phyloP scores from a whole-genome alignment of 2,797 vertebrate species.

The Vespertilio murinus region DNA sequence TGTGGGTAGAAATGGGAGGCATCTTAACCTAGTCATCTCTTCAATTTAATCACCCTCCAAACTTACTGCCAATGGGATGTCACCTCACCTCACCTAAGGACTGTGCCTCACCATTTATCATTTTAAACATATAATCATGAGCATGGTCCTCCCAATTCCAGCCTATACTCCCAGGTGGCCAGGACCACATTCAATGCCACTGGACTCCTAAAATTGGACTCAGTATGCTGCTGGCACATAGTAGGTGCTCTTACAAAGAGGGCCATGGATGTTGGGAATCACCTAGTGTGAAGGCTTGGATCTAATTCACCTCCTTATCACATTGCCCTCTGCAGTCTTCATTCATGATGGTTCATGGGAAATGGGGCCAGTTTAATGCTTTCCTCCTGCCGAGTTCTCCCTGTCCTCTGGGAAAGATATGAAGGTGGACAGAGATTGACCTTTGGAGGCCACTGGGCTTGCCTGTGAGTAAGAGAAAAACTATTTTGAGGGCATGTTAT shows the following conservation, averaged over 20 bases:
- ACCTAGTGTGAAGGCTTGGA: neutral
- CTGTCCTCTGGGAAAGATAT: no score
- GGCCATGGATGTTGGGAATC: neutral
- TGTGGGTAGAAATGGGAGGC: neutral
- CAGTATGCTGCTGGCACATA: rapidly evolving
- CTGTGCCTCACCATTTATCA: neutral
- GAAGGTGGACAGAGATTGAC: neutral
- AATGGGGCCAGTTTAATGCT: neutral
- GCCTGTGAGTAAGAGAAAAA: neutral
- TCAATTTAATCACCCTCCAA: neutral
- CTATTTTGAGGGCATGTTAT: neutral
- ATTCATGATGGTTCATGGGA: neutral
- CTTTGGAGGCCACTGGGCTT: neutral
- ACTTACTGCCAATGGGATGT: neutral
- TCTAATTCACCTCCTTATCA: neutral
- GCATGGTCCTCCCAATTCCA: neutral
- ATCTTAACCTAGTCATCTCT: neutral
- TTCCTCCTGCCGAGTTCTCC: neutral
- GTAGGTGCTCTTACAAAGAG: neutral
- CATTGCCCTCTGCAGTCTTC: neutral
- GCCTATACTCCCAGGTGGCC: neutral
- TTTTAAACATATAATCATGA: neutral
- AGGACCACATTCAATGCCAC: neutral
- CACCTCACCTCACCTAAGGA: neutral
- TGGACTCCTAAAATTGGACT: neutral